phyloP scores from a whole-genome alignment of 2,113 vertebrate genomes.

The Terrapene triunguis region DNA sequence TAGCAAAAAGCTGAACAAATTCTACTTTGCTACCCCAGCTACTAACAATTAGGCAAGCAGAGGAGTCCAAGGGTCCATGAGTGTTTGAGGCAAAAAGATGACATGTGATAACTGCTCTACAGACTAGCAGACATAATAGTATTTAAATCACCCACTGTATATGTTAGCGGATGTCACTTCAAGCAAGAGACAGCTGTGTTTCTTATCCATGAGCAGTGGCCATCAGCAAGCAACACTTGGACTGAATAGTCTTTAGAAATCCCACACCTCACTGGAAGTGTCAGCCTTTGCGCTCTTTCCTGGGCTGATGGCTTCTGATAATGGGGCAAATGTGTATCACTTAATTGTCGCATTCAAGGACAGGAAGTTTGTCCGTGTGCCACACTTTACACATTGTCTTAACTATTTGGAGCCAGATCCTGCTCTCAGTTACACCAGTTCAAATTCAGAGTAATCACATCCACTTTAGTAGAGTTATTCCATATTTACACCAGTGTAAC shows the following conservation, averaged over 20 bases:
- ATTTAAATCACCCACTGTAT: background rate
- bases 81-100: background rate
- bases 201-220: background rate
- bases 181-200: slow-evolving; percentile 29
- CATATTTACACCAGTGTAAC: background rate
- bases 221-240: slow-evolving; percentile 12
- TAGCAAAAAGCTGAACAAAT: background rate
- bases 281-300: background rate
- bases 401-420: background rate
- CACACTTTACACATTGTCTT: background rate
- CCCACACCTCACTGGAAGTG: background rate
- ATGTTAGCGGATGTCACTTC: slow-evolving; percentile 17
- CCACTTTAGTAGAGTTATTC: background rate
- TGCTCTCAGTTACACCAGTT: background rate
- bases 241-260: background rate
- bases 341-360: background rate
- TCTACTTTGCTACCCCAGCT: background rate
- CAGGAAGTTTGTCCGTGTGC: background rate
- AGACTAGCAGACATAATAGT: background rate
- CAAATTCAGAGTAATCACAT: background rate
- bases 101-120: background rate
- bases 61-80: background rate
- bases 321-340: background rate
- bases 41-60: background rate
- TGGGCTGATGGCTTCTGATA: slow-evolving; percentile 8